Evolutionary conservation across 2,888 invertebrate genomes (phyloP), one percentile per base, ranked within the genome.

Genomic region (Alviniconcha strummeri): DNA sequence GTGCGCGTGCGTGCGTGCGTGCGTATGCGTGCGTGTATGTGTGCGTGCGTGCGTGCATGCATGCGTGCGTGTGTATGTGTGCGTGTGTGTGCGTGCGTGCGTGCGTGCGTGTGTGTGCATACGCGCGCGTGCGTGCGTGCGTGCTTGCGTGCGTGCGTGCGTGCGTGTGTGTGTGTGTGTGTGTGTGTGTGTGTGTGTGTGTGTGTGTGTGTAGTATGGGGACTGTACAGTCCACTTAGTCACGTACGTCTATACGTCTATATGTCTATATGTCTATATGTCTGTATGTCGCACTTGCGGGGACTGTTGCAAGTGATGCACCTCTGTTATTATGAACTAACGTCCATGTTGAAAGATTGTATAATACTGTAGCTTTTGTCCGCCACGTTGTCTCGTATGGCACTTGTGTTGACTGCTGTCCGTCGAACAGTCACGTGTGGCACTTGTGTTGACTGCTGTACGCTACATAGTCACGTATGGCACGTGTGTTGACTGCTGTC

Each of bases 21-120:
- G n/a, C n/a, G 76, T n/a, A 56, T 56, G 60, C 11, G 77, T 36
- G 77, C 9, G 77, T 77, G 15, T 60, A 60, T 77, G 57, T 36
- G 36, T 77, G 77, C 17, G 55, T 36, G 57, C 60, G 57, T 60
- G 19, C 13, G 19, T 77, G 9, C 5, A 57, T 77, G 77, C 57
- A 36, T 60, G 57, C 36, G 77, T 60, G 77, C 60, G 57, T 77
- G 77, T 77, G 77, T 60, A 19, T 74, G 74, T 74, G 74, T 74
- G 52, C 52, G 74, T 74, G 74, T 74, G 52, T 52, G 52, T 36
- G 74, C 19, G 74, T 36, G 74, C 19, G 36, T 74, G 7, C 19
- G 4, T 52, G 74, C 8, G 8, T 72, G 36, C n/a, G 11, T 72
- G 69, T 17, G 69, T 17, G 71, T 19, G 71, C 71, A 17, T 19